These are phyloP conservation scores for Pteronura brasiliensis DNA, from an alignment of 2,113 vertebrate genomes.

Conservation along the genomic window DNA sequence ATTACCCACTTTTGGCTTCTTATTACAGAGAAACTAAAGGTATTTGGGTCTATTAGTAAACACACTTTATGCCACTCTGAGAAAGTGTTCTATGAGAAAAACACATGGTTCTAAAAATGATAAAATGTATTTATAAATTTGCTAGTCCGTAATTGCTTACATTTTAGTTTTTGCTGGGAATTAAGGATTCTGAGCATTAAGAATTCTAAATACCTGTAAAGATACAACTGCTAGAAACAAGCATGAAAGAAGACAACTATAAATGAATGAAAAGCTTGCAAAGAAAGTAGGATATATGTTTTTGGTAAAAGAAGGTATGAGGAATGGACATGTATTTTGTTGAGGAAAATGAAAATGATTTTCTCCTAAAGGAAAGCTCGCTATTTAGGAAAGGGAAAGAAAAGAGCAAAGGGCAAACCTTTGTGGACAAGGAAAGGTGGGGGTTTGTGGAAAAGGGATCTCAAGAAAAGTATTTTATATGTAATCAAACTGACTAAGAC, in stretches of 20 bases:
- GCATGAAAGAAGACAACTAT: not conserved
- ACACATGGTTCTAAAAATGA: not conserved
- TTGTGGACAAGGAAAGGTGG: not conserved
- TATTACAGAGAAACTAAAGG: not conserved
- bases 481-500: not conserved
- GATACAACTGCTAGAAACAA: not conserved
- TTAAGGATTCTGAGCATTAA: not conserved
- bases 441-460: not conserved
- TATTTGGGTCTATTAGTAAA: not conserved
- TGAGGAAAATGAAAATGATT: not conserved
- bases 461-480: not conserved
- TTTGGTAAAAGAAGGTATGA: not conserved
- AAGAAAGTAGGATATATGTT: not conserved
- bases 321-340: not conserved
- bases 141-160: not conserved
- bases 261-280: not conserved
- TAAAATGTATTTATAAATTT: not conserved
- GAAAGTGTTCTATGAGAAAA: not conserved
- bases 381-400: not conserved
- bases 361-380: not conserved
- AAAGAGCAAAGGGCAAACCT: not conserved
- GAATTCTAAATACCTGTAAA: not conserved
- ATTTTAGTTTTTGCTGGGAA: not conserved
- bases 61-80: not conserved
- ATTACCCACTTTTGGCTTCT: not conserved